Evolutionary conservation across 2,797 vertebrate genomes (phyloP), one percentile per base, ranked within the genome.

Genomic region (Tauraco hartlaubi): DNA sequence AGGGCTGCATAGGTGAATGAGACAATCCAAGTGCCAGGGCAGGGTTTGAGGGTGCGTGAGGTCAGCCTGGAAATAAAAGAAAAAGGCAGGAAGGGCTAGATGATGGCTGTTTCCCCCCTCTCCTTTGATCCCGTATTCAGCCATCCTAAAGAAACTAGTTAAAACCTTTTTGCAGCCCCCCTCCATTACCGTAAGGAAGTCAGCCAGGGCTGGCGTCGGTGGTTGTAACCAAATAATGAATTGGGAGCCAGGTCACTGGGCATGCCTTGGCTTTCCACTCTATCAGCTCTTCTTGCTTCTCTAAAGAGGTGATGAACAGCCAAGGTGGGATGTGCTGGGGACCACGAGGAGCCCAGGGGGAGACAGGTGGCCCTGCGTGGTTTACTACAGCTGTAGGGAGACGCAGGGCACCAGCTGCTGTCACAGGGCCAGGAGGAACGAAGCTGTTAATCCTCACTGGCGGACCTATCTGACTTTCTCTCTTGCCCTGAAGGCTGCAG

Each of bases 101-200:
- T 1, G 2, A 25, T 62, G 31, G 15, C 17, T 68, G 7, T 66
- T 51, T 71, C 20, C 20, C 46, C 8, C 2, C 18, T 62, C 31
- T 54, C 37, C 5, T 2, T 43, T 11, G 5, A 79, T 39, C 33
- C 21, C 10, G 21, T 43, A 23, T 56, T 66, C 31, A 52, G 2
- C 54, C 19, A 43, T 33, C 43, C 58, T 33, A 26, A 67, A 75
- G 52, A 79, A 66, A 52, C 6, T 9, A 12, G 12, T 48, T 62
- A 31, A 56, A 83, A 80, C 23, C 17, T 54, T 80, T 39, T 16
- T 68, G 55, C 51, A 58, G 20, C 25, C 54, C 9, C 9, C 37
- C 16, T 41, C 5, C 20, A 3, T 48, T 2, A 1, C 39, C 0
- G 0, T 23, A 28, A 39, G 28, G 44, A 67, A 52, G 37, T 58